A percentile compares a stretch with the other conserved stretches of the same genome.
phyloP scores from a whole-genome alignment of 2,797 vertebrate species.

The Phoxinus dragarum region DNA sequence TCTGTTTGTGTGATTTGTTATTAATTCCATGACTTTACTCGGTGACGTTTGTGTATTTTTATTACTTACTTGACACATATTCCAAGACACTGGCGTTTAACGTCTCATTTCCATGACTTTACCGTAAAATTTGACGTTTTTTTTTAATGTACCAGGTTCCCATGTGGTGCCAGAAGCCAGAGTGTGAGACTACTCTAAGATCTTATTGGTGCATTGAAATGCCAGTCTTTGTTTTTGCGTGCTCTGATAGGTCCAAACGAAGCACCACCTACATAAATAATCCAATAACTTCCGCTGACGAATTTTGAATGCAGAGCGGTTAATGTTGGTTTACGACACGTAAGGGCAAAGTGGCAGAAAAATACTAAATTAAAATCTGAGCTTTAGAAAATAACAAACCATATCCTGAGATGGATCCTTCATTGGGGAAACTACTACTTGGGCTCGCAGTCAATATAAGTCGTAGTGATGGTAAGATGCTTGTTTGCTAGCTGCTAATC shows the following conservation, averaged over 20 bases:
- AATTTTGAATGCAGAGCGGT: conserved; percentile 67
- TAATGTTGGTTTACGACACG: neutral
- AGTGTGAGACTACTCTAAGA: neutral
- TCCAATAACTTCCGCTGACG: conserved; percentile 61
- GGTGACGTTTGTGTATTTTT: neutral
- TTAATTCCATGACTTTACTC: neutral
- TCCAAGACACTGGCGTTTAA: neutral
- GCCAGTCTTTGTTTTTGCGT: neutral
- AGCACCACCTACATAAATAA: conserved; percentile 8
- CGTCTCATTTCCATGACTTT: neutral
- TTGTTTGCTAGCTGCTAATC: conserved; percentile 16
- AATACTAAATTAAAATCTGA: neutral
- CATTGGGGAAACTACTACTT: conserved; percentile 65
- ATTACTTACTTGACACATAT: neutral
- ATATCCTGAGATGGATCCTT: conserved; percentile 68
- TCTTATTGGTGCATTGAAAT: conserved; percentile 1
- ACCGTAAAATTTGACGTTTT: neutral
- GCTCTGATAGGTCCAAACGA: neutral
- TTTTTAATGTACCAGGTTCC: neutral
- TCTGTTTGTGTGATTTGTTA: neutral
- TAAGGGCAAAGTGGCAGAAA: neutral
- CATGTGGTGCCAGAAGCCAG: neutral
- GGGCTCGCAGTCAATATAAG: conserved; percentile 76
- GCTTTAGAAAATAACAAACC: neutral
- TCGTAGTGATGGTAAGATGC: conserved; percentile 79